These are phyloP conservation scores for Leucoraja erinaceus DNA, from an alignment of 2,113 vertebrate genomes.

Conservation along the genomic window DNA sequence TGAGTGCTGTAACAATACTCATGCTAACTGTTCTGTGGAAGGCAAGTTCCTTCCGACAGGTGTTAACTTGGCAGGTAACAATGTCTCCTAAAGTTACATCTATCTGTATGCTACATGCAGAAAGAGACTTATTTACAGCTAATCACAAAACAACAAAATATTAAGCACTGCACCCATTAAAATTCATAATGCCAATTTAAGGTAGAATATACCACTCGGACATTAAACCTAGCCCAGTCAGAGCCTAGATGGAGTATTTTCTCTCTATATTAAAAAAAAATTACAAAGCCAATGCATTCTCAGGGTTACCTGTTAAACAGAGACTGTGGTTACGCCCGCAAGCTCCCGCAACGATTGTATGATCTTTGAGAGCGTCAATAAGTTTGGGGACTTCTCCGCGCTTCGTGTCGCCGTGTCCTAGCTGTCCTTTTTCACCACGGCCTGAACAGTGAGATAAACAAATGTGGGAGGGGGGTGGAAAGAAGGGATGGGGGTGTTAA, in stretches of 20 bases:
- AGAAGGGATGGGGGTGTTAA: too few relatives aligned
- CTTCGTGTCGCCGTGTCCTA: constrained; percentile 88
- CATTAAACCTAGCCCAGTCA: not conserved
- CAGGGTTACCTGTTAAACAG: constrained; percentile 72
- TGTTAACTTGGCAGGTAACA: not conserved
- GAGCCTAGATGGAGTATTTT: not conserved
- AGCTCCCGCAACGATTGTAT: constrained; percentile 72
- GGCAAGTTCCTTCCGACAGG: too few relatives aligned
- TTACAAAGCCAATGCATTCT: not conserved
- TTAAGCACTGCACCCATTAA: not conserved
- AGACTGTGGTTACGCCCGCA: constrained; percentile 92
- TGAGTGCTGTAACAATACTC: too few relatives aligned
- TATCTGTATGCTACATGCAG: not conserved
- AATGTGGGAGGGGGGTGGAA: not conserved
- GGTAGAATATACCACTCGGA: too few relatives aligned
- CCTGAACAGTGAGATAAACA: constrained; percentile 53
- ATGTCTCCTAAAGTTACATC: not conserved
- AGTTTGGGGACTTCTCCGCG: constrained; percentile 82
- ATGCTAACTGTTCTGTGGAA: too few relatives aligned
- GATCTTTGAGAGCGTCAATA: constrained; percentile 71
- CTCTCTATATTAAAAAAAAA: too few relatives aligned
- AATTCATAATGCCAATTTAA: not conserved
- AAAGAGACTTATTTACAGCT: not conserved
- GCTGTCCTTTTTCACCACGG: constrained; percentile 89
- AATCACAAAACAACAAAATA: not conserved